Conservation (phyloP, 2,113 vertebrate genomes). For the Abramis brama region DNA sequence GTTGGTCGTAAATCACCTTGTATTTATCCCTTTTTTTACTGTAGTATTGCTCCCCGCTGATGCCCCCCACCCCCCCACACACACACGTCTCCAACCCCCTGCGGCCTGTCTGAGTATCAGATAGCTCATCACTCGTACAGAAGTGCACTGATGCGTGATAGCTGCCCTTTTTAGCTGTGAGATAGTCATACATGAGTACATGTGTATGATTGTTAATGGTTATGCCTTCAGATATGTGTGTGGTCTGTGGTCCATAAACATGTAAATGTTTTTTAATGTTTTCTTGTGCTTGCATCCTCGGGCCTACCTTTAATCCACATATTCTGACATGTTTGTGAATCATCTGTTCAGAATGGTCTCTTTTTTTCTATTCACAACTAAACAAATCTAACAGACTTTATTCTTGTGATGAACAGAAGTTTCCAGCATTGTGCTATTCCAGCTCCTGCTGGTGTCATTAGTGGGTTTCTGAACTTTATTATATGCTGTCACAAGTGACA, state of each 20-base stretch:
- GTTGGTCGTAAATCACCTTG: constrained; percentile 7
- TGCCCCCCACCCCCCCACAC: not conserved
- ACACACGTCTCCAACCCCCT: not conserved
- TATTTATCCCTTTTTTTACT: not conserved
- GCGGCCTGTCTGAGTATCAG: not conserved
- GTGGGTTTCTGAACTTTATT: constrained; percentile 53
- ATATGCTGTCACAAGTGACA: constrained; percentile 55
- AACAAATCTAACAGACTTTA: not conserved
- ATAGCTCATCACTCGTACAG: not conserved
- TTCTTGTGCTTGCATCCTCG: not conserved
- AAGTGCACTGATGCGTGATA: not conserved
- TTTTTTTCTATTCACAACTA: not conserved
- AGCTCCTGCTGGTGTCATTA: constrained; percentile 52
- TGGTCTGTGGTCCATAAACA: constrained; percentile 10
- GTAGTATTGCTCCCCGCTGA: not conserved
- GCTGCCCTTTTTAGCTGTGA: not conserved
- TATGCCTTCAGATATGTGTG: not conserved
- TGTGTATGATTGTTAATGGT: not conserved
- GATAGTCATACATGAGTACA: not conserved
- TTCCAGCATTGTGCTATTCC: constrained; percentile 42
- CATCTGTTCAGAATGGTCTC: not conserved
- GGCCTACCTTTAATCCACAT: not conserved
- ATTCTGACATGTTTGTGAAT: not conserved
- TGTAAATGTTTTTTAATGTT: not conserved
- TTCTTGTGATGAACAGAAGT: constrained; percentile 32